phyloP scores from a whole-genome alignment of 92 coral and sea anemone species.

The Heteractis magnifica region DNA sequence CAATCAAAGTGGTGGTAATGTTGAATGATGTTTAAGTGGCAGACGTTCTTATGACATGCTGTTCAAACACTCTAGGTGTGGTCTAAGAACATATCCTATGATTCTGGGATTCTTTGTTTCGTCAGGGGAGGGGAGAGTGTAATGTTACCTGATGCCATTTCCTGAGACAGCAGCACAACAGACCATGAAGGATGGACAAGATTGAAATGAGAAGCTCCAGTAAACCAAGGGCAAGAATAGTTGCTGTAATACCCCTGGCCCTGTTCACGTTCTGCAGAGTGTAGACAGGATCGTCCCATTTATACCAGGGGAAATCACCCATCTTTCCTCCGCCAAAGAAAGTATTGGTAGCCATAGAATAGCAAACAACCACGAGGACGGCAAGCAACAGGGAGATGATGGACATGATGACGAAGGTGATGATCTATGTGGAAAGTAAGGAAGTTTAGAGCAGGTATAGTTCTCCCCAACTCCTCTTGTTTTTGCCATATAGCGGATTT shows the following conservation, averaged over 20 bases:
- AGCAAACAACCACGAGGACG: constrained; percentile 25
- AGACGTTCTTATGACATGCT: too few species aligned
- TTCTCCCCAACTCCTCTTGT: neutral
- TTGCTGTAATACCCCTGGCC: constrained; percentile 20
- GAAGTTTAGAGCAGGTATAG: neutral
- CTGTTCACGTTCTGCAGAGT: constrained; percentile 13
- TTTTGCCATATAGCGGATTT: too few species aligned
- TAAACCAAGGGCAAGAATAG: constrained; percentile 26
- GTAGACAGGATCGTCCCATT: neutral
- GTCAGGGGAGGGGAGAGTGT: neutral
- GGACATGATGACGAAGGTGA: constrained; percentile 34
- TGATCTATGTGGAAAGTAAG: constrained; percentile 8
- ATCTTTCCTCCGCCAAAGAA: constrained; percentile 11
- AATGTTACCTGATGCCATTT: constrained; percentile 41
- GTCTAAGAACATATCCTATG: too few species aligned
- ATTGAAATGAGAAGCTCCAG: constrained; percentile 31
- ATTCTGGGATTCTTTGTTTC: too few species aligned
- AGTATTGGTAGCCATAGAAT: constrained; percentile 17
- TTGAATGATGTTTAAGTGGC: too few species aligned
- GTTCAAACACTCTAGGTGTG: too few species aligned
- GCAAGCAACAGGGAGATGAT: constrained; percentile 11
- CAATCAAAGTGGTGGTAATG: too few species aligned
- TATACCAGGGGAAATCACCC: constrained; percentile 30
- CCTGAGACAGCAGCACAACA: constrained; percentile 36
- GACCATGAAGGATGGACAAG: constrained; percentile 36